Evolutionary conservation across 53 echinoderm and acorn worm genomes (phyloP).

Genomic region (Glandiceps talaboti): DNA sequence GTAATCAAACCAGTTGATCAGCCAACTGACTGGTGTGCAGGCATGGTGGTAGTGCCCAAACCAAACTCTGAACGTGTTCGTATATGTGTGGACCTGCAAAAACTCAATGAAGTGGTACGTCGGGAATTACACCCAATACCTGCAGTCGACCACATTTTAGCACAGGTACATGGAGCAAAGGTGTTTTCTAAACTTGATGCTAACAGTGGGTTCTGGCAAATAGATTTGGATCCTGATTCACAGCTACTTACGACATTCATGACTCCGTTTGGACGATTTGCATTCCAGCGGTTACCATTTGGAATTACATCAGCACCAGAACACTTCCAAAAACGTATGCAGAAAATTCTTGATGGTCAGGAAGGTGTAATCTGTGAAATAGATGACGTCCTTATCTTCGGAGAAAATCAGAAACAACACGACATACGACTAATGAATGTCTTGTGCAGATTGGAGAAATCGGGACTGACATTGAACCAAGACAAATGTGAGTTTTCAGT

Average conservation of each 20-base stretch:
- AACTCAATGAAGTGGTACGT: slow-evolving; percentile 29
- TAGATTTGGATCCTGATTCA: slow-evolving; percentile 24
- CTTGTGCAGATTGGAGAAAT: not conserved
- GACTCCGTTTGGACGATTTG: slow-evolving; percentile 33
- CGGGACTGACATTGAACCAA: not conserved
- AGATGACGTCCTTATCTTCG: slow-evolving; percentile 53
- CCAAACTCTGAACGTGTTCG: too few relatives aligned
- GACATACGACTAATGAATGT: not conserved
- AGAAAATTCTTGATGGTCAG: slow-evolving; percentile 11
- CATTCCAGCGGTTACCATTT: slow-evolving; percentile 5
- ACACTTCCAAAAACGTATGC: not conserved
- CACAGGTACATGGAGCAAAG: slow-evolving; percentile 18
- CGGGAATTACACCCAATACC: slow-evolving; percentile 33
- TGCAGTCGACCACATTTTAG: slow-evolving; percentile 33
- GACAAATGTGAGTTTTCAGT: not conserved
- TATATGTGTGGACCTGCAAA: slow-evolving; percentile 46
- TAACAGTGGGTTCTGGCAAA: slow-evolving; percentile 36
- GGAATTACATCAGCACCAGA: slow-evolving; percentile 37
- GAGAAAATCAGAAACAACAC: slow-evolving; percentile 9
- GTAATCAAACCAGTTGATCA: slow-evolving; percentile 33
- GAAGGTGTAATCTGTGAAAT: slow-evolving; percentile 46
- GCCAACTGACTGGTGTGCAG: slow-evolving; percentile 45
- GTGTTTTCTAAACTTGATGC: slow-evolving; percentile 43
- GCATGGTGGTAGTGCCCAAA: slow-evolving; percentile 31
- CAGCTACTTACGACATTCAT: slow-evolving; percentile 33